Percentiles rank a stretch among this genome's conserved stretches.
phyloP scores from a whole-genome alignment of 2,888 invertebrate species.

The Drosophila lacicola region DNA sequence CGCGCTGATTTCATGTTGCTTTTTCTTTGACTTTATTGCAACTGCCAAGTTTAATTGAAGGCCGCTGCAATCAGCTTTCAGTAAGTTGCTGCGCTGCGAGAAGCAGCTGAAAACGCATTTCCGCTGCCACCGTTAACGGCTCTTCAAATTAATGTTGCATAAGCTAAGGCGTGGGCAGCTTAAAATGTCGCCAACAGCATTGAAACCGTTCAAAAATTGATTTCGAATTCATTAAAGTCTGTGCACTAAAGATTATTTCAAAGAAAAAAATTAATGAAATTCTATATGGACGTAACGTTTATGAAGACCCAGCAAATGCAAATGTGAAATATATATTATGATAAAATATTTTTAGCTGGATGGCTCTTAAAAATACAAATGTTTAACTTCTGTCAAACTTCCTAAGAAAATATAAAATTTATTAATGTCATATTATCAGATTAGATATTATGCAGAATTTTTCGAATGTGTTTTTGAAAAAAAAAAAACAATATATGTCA shows the following conservation, averaged over 20 bases:
- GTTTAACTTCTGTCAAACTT: too few species aligned
- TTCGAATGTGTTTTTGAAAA: too few species aligned
- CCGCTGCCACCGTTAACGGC: conserved; percentile 17
- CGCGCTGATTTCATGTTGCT: not conserved
- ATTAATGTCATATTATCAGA: too few species aligned
- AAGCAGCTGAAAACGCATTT: conserved; percentile 31
- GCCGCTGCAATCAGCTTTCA: conserved; percentile 39
- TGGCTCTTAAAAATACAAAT: too few species aligned
- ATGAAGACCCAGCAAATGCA: too few species aligned
- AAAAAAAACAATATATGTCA: too few species aligned
- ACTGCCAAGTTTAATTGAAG: conserved; percentile 48
- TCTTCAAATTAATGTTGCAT: conserved; percentile 35
- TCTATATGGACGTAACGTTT: not conserved
- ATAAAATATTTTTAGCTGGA: too few species aligned
- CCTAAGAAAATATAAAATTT: too few species aligned
- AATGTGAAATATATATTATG: too few species aligned
- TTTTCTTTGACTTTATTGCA: conserved; percentile 21
- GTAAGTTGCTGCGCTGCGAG: conserved; percentile 5
- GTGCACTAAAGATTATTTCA: not conserved
- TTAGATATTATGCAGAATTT: too few species aligned
- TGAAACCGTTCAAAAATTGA: conserved; percentile 9
- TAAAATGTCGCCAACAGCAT: not conserved
- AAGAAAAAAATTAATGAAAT: not conserved
- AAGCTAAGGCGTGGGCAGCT: conserved; percentile 14
- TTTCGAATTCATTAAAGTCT: conserved; percentile 7